phyloP scores from a whole-genome alignment of 1,140 invertebrate species.

The Phymorhynchus buccinoides region DNA sequence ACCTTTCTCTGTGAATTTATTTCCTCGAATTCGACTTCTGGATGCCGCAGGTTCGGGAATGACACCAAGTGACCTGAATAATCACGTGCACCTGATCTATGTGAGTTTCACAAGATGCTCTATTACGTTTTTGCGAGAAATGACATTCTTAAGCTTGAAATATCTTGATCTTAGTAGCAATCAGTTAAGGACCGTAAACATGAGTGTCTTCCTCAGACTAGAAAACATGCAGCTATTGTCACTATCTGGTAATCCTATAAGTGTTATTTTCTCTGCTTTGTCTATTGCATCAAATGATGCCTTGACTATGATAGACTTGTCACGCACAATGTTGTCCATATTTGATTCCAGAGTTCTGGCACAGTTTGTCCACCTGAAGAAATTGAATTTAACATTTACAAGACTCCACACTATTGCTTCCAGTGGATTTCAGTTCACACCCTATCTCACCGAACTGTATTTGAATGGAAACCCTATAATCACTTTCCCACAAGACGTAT shows the following conservation, averaged over 20 bases:
- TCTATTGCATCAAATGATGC: no score
- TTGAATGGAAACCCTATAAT: no score
- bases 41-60: slow-evolving; percentile 1
- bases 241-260: slow-evolving; percentile 15
- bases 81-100: not conserved
- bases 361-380: no score
- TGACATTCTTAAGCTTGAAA: not conserved
- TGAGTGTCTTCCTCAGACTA: slow-evolving; percentile 6
- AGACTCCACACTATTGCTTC: no score
- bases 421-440: no score
- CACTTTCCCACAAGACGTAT: no score
- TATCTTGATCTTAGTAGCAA: slow-evolving; percentile 33
- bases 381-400: no score
- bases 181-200: not conserved
- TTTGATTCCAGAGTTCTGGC: no score
- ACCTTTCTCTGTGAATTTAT: not conserved
- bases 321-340: no score
- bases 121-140: not conserved
- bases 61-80: not conserved
- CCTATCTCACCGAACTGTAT: no score
- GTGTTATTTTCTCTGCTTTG: no score
- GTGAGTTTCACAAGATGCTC: not conserved
- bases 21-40: not conserved
- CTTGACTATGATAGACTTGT: no score
- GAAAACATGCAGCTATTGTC: slow-evolving; percentile 16